phyloP scores from a whole-genome alignment of 2,113 vertebrate genomes.

The Trichechus manatus region DNA sequence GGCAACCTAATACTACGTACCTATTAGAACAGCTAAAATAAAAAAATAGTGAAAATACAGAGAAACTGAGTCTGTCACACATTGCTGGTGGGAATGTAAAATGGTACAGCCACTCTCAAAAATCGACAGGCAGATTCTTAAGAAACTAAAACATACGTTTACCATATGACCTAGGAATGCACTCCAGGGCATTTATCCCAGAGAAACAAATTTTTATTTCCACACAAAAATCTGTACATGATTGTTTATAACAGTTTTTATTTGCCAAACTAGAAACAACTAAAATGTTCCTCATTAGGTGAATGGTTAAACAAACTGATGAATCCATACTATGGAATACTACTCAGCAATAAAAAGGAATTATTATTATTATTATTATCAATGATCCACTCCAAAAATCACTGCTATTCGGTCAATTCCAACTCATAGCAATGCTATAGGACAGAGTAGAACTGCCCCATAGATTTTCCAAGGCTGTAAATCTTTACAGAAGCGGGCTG shows the following conservation, averaged over 20 bases:
- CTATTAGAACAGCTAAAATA: not conserved
- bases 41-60: not conserved
- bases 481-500: too few species aligned
- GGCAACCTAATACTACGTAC: not conserved
- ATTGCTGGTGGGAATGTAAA: not conserved
- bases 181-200: not conserved
- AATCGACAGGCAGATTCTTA: not conserved
- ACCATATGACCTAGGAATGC: not conserved
- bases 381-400: too few species aligned
- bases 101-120: not conserved
- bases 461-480: too few species aligned
- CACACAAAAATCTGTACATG: not conserved
- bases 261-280: slow-evolving; percentile 13
- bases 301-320: not conserved
- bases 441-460: too few species aligned
- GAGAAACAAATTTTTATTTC: not conserved
- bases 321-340: not conserved
- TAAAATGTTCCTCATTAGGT: not conserved
- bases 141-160: slow-evolving; percentile 8
- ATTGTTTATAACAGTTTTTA: not conserved
- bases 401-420: too few species aligned
- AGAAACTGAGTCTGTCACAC: not conserved
- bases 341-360: slow-evolving; percentile 25
- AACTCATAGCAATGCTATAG: too few species aligned
- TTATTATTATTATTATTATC: too few species aligned